Percentiles rank a stretch among this genome's conserved stretches.
phyloP scores from a whole-genome alignment of 2,888 invertebrate species.

The Dysmachus trigonus region DNA sequence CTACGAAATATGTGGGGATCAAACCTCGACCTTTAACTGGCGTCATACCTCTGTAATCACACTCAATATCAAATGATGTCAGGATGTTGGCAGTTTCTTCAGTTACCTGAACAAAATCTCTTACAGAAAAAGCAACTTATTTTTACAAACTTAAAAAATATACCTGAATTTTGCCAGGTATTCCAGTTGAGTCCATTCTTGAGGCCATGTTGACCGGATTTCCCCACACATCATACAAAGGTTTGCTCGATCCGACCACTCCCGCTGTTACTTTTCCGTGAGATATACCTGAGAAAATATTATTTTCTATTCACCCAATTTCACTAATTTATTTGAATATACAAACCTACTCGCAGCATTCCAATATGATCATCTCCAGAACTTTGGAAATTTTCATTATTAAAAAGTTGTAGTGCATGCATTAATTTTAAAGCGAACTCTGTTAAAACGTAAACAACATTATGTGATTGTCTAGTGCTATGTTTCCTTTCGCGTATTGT shows the following conservation, averaged over 20 bases:
- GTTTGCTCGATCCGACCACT: conserved; percentile 93
- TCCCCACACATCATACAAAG: conserved; percentile 96
- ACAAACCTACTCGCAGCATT: conserved; percentile 58
- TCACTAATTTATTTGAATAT: background rate
- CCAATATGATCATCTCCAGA: conserved; percentile 56
- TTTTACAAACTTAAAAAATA: background rate
- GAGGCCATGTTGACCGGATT: conserved; percentile 97
- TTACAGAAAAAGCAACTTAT: background rate
- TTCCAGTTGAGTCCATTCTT: conserved; percentile 93
- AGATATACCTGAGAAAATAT: conserved; percentile 71
- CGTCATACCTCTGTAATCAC: conserved; percentile 75
- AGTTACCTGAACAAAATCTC: conserved; percentile 67
- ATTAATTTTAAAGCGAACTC: conserved; percentile 80
- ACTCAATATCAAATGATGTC: conserved; percentile 74
- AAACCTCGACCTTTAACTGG: conserved; percentile 76
- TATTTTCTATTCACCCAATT: background rate
- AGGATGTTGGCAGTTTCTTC: conserved; percentile 76
- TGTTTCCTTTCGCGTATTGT: conserved; percentile 53
- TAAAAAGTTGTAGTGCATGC: conserved; percentile 70
- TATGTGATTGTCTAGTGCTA: conserved; percentile 57
- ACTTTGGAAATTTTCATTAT: conserved; percentile 70
- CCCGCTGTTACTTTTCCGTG: conserved; percentile 93
- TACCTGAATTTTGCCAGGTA: conserved; percentile 80
- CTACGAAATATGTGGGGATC: conserved; percentile 78
- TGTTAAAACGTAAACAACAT: conserved; percentile 70